Conservation (phyloP, 2,888 invertebrate species). For the Ptycholaimellus sp. region DNA sequence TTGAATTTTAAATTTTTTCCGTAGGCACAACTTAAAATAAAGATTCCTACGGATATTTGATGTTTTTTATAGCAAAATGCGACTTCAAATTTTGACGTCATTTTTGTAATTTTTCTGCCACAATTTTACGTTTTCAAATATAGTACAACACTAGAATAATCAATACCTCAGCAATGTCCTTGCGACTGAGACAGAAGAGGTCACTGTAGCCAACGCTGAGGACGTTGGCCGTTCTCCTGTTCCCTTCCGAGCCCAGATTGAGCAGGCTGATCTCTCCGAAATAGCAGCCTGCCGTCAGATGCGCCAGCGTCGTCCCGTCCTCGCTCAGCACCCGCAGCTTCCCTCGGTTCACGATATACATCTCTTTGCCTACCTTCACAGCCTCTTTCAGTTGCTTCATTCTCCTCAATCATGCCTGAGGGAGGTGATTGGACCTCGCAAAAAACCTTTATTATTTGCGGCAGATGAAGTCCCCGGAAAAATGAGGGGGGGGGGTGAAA, state of each 20-base stretch:
- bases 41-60: too few species aligned
- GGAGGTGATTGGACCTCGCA: constrained; percentile 25
- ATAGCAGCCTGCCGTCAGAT: constrained; percentile 91
- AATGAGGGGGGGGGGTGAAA: constrained; percentile 85
- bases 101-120: too few species aligned
- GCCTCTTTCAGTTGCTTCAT: neutral
- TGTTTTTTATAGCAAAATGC: too few species aligned
- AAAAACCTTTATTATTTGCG: constrained; percentile 64
- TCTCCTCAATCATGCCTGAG: neutral
- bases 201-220: constrained; percentile 94
- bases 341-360: constrained; percentile 98
- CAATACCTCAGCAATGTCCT: constrained; percentile 99
- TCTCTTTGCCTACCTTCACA: constrained; percentile 94
- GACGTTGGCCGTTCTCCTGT: constrained; percentile 88
- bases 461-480: constrained; percentile 94
- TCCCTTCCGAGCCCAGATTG: constrained; percentile 98
- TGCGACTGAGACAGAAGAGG: constrained; percentile 89
- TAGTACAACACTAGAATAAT: too few species aligned
- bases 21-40: too few species aligned
- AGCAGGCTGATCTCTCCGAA: constrained; percentile 96
- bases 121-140: too few species aligned
- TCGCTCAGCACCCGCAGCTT: constrained; percentile 69
- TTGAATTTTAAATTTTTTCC: too few species aligned
- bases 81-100: too few species aligned
- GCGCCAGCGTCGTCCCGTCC: constrained; percentile 80